Evolutionary conservation across 2,797 vertebrate genomes (phyloP).

Genomic region (Sebastiscus tertius): DNA sequence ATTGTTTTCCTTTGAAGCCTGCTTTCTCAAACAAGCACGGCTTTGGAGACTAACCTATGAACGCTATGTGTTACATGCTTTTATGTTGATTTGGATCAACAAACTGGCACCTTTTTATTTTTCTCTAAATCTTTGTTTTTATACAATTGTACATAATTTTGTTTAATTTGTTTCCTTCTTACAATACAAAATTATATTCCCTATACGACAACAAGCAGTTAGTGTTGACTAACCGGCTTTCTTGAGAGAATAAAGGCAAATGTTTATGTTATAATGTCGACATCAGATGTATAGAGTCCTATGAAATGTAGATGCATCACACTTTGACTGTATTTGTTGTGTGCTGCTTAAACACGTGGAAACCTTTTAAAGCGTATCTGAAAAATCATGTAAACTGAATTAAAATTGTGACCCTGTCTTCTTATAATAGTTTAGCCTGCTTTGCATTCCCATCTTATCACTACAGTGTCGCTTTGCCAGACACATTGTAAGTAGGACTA

Average conservation of each 20-base stretch:
- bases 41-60: slow-evolving; percentile 59
- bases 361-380: slow-evolving; percentile 9
- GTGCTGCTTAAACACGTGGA: slow-evolving; percentile 12
- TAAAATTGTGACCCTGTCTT: slow-evolving; percentile 39
- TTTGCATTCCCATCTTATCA: slow-evolving; percentile 30
- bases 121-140: slow-evolving; percentile 41
- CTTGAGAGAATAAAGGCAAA: slow-evolving; percentile 15
- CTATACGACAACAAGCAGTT: not conserved
- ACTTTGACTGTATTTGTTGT: slow-evolving; percentile 26
- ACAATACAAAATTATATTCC: slow-evolving; percentile 8
- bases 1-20: slow-evolving; percentile 55
- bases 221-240: slow-evolving; percentile 38
- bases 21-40: slow-evolving; percentile 28
- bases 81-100: slow-evolving; percentile 66
- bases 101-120: slow-evolving; percentile 49
- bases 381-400: slow-evolving; percentile 16
- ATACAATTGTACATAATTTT: slow-evolving; percentile 45
- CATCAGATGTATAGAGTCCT: slow-evolving; percentile 12
- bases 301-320: slow-evolving; percentile 16
- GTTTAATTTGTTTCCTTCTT: not conserved
- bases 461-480: slow-evolving; percentile 29
- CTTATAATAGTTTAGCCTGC: slow-evolving; percentile 17
- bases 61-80: slow-evolving; percentile 62
- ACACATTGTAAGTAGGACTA: slow-evolving; percentile 10
- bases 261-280: not conserved